phyloP scores from a whole-genome alignment of 2,888 invertebrate genomes.

The Mactromeris polynyma region DNA sequence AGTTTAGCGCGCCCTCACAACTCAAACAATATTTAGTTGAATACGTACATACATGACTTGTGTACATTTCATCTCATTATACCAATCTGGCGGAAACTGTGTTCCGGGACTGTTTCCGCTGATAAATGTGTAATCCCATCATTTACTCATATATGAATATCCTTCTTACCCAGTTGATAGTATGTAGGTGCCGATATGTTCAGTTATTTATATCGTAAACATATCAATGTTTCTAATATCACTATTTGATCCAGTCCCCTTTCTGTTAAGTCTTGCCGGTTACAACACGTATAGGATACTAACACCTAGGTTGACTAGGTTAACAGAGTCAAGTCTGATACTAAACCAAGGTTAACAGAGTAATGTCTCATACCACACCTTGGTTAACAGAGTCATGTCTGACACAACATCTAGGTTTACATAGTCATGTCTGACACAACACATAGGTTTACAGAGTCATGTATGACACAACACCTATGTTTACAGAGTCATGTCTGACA shows the following conservation, averaged over 20 bases:
- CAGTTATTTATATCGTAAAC: too few relatives aligned
- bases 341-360: too few relatives aligned
- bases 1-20: background rate
- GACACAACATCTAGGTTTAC: background rate
- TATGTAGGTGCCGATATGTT: too few relatives aligned
- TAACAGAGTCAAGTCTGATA: too few relatives aligned
- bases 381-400: background rate
- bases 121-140: constrained; percentile 43
- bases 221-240: too few relatives aligned
- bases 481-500: background rate
- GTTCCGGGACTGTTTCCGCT: constrained; percentile 52
- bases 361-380: background rate
- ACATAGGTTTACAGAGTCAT: background rate
- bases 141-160: constrained; percentile 11
- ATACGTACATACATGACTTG: background rate
- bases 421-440: background rate
- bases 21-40: background rate
- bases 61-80: constrained; percentile 4
- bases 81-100: constrained; percentile 19
- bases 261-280: too few relatives aligned
- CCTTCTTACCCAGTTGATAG: background rate
- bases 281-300: too few relatives aligned
- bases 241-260: too few relatives aligned
- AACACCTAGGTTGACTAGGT: too few relatives aligned
- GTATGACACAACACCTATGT: background rate